Percentiles rank a stretch among this genome's conserved stretches.
Conservation (phyloP, 2,888 invertebrate species). For the Drosophila maculinotata region DNA sequence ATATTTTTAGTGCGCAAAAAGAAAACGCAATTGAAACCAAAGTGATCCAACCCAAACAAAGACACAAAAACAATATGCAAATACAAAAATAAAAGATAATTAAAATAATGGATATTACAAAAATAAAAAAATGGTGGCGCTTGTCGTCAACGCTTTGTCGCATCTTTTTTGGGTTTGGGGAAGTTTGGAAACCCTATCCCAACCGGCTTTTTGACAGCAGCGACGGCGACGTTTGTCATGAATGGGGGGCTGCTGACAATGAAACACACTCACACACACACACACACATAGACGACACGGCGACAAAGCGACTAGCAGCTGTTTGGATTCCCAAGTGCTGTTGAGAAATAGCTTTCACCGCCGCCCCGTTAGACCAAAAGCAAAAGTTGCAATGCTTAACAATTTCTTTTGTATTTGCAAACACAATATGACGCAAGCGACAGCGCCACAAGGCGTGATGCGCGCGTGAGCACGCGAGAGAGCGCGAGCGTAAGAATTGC, state of each 20-base stretch:
- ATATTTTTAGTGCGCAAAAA: slow-evolving; percentile 16
- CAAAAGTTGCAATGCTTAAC: slow-evolving; percentile 44
- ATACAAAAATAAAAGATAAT: slow-evolving; percentile 45
- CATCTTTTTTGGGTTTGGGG: slow-evolving; percentile 6
- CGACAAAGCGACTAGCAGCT: slow-evolving; percentile 74
- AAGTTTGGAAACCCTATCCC: slow-evolving; percentile 76
- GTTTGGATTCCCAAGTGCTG: slow-evolving; percentile 71
- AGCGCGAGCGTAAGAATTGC: slow-evolving; percentile 22
- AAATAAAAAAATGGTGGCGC: slow-evolving; percentile 16
- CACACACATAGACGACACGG: slow-evolving; percentile 43
- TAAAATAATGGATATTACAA: slow-evolving; percentile 24
- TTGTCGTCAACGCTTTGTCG: too few species aligned
- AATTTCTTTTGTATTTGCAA: slow-evolving; percentile 62
- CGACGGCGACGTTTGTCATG: slow-evolving; percentile 54
- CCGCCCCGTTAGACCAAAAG: slow-evolving; percentile 61
- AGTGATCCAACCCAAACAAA: slow-evolving; percentile 15
- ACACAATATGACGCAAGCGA: slow-evolving; percentile 71
- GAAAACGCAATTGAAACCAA: neutral
- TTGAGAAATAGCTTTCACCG: slow-evolving; percentile 72
- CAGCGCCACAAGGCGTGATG: slow-evolving; percentile 57
- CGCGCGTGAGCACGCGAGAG: slow-evolving; percentile 11
- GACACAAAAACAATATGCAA: slow-evolving; percentile 34
- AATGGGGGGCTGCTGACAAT: slow-evolving; percentile 76
- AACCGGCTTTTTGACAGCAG: slow-evolving; percentile 74
- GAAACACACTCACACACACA: slow-evolving; percentile 60